Evolutionary conservation across 2,888 invertebrate species (phyloP).

Genomic region (Chrysolina oricalcia): DNA sequence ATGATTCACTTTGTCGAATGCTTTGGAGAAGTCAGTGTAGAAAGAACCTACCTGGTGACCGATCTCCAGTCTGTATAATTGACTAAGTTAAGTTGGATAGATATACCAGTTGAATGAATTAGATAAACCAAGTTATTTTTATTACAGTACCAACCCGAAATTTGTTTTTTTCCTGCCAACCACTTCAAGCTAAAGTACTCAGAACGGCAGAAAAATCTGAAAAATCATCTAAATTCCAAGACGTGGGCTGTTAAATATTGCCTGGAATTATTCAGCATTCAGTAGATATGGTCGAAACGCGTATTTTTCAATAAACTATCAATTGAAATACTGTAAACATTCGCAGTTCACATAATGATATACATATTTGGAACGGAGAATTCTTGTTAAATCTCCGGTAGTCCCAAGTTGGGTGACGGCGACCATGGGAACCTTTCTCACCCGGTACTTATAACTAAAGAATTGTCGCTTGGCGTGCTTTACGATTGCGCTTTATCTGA

Average conservation of each 20-base stretch:
- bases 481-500: constrained; percentile 57
- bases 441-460: constrained; percentile 55
- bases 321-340: constrained; percentile 30
- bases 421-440: constrained; percentile 56
- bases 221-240: background rate
- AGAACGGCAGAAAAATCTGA: background rate
- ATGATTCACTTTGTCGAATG: no score
- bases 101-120: no score
- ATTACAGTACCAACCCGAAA: no score
- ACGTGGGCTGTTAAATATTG: background rate
- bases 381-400: constrained; percentile 51
- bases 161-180: background rate
- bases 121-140: no score
- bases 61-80: no score
- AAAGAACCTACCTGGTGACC: no score
- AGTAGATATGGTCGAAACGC: background rate
- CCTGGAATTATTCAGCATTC: background rate
- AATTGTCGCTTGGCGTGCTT: constrained; percentile 56
- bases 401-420: constrained; percentile 53
- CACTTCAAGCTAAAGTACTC: no score
- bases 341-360: constrained; percentile 32
- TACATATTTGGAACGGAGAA: constrained; percentile 56
- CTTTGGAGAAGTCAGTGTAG: no score
- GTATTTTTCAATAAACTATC: constrained; percentile 22
- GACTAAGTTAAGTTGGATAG: no score